Percentiles rank a stretch among this genome's conserved stretches.
phyloP scores from a whole-genome alignment of 1,140 invertebrate genomes.

The Acyrthosiphon pisum region DNA sequence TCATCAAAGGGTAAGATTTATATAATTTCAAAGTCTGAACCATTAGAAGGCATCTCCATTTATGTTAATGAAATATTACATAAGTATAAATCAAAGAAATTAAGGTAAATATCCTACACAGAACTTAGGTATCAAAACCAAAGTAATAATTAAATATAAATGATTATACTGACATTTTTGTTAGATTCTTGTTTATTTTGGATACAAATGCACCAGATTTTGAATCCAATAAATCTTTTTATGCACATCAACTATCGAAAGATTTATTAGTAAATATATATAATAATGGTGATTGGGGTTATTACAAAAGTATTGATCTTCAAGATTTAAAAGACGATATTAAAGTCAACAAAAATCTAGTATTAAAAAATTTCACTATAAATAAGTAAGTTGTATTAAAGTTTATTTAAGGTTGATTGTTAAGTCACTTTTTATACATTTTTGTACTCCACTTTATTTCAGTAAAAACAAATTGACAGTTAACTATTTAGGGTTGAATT shows the following conservation, averaged over 20 bases:
- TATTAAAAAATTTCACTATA: accelerated
- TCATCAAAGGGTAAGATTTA: neutral
- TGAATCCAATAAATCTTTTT: constrained; percentile 69
- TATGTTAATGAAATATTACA: neutral
- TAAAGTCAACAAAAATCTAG: neutral
- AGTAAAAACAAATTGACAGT: neutral
- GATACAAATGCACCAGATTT: constrained; percentile 73
- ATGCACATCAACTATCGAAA: constrained; percentile 70
- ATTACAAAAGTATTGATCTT: constrained; percentile 64
- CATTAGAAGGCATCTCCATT: neutral
- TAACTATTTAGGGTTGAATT: constrained; percentile 13
- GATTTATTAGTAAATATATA: constrained; percentile 82
- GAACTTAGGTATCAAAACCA: neutral
- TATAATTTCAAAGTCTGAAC: neutral
- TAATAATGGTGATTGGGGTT: constrained; percentile 79
- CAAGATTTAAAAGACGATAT: neutral
- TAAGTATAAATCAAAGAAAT: neutral
- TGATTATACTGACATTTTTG: neutral
- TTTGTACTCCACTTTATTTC: neutral
- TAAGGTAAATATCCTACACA: neutral
- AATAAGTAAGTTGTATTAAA: neutral
- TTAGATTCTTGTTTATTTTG: constrained; percentile 71
- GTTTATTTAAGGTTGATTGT: neutral
- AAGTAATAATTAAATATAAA: too few relatives aligned
- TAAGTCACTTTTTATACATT: neutral